These are phyloP conservation scores for Pilophorus perplexus DNA, from an alignment of 2,888 invertebrate species.

Conservation along the genomic window DNA sequence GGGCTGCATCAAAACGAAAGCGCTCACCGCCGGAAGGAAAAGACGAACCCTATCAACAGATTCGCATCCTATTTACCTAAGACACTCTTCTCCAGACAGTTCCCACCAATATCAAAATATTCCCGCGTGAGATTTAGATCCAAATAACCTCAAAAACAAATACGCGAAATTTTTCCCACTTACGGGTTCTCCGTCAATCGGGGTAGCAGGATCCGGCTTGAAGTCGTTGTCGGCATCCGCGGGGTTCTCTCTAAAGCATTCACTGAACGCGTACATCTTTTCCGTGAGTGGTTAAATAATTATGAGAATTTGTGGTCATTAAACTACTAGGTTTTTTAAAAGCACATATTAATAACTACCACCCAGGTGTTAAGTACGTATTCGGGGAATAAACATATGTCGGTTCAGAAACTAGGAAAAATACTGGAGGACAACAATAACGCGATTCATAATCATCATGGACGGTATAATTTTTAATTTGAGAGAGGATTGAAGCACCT, in stretches of 20 bases:
- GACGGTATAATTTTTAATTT: too few species aligned
- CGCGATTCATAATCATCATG: too few species aligned
- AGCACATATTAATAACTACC: constrained; percentile 25
- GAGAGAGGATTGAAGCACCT: too few species aligned
- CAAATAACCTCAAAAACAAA: too few species aligned
- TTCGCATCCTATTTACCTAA: too few species aligned
- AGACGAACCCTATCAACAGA: too few species aligned
- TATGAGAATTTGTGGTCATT: constrained; percentile 34
- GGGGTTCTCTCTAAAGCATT: constrained; percentile 35
- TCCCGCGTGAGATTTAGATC: too few species aligned
- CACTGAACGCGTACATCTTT: constrained; percentile 34
- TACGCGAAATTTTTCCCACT: too few species aligned
- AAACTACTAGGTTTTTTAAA: constrained; percentile 30
- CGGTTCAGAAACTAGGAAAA: neutral
- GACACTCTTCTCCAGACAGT: too few species aligned
- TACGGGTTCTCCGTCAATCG: constrained; percentile 27
- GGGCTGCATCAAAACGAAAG: too few species aligned
- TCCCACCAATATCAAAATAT: too few species aligned
- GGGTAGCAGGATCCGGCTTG: constrained; percentile 16
- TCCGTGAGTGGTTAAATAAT: constrained; percentile 33
- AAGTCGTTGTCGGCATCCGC: constrained; percentile 32
- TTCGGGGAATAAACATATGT: constrained; percentile 5
- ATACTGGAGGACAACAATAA: constrained; percentile 2
- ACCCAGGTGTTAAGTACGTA: constrained; percentile 10
- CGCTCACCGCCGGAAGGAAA: too few species aligned